phyloP scores from a whole-genome alignment of 2,113 vertebrate genomes.

The Notothenia coriiceps region DNA sequence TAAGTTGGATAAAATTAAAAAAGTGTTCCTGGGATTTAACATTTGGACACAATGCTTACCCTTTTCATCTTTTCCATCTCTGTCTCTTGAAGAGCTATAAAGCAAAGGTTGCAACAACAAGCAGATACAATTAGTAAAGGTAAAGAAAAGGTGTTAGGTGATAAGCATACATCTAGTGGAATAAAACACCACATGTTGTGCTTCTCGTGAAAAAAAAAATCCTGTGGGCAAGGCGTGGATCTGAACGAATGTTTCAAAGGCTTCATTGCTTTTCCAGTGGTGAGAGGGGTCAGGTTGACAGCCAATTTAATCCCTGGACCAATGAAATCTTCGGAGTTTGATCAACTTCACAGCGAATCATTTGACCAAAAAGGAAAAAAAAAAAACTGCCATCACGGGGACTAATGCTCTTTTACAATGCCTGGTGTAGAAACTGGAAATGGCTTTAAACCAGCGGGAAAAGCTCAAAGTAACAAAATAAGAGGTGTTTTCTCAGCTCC shows the following conservation, averaged over 20 bases:
- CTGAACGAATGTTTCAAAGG: constrained; percentile 92
- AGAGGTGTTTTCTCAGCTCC: constrained; percentile 79
- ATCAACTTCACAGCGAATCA: constrained; percentile 93
- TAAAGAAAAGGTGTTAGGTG: constrained; percentile 62
- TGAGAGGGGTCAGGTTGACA: constrained; percentile 96
- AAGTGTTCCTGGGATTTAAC: not conserved
- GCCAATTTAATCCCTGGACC: constrained; percentile 98
- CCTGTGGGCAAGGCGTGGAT: constrained; percentile 87
- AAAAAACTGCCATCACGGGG: constrained; percentile 91
- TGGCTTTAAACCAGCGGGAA: constrained; percentile 88
- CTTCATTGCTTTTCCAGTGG: constrained; percentile 94
- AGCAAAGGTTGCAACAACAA: constrained; percentile 90
- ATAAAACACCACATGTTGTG: constrained; percentile 38
- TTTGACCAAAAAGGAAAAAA: constrained; percentile 90
- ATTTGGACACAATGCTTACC: constrained; percentile 84
- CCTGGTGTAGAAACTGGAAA: constrained; percentile 82
- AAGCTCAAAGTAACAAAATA: constrained; percentile 91
- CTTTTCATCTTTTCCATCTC: constrained; percentile 98
- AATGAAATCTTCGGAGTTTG: constrained; percentile 98
- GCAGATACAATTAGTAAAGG: constrained; percentile 77
- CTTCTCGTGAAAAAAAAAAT: constrained; percentile 70
- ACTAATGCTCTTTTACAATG: constrained; percentile 92
- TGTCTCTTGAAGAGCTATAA: constrained; percentile 96
- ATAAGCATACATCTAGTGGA: constrained; percentile 40
- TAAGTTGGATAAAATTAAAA: not conserved